Conservation (phyloP, 2,888 invertebrate genomes). For the Caenorhabditis sulstoni region DNA sequence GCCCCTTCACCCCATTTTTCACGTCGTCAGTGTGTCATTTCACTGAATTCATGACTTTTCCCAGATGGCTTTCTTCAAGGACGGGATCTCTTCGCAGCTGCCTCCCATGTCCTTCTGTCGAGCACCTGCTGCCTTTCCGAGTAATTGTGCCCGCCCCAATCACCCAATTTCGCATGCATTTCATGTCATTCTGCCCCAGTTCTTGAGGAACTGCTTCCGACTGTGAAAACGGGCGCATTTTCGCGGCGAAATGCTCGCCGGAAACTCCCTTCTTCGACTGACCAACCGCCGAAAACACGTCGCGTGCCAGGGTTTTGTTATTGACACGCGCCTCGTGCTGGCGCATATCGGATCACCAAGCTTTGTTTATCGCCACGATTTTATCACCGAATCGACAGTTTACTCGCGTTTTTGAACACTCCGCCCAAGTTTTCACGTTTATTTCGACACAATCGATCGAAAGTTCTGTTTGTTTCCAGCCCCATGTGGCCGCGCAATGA, state of each 20-base stretch:
- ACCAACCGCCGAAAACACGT: not conserved
- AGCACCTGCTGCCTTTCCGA: constrained; percentile 14
- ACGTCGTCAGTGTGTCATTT: not conserved
- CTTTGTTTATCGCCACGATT: not conserved
- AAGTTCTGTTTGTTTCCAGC: not conserved
- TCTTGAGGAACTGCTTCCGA: too few relatives aligned
- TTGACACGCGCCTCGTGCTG: not conserved
- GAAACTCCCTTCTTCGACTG: too few relatives aligned
- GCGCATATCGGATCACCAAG: constrained; percentile 14
- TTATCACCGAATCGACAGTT: not conserved
- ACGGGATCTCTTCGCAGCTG: constrained; percentile 1
- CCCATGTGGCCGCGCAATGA: constrained; percentile 52
- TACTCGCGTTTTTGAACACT: not conserved
- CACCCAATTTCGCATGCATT: constrained; percentile 10
- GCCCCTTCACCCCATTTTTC: not conserved
- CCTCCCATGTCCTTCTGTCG: not conserved
- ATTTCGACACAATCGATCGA: not conserved
- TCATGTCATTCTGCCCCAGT: not conserved
- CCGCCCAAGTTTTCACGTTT: not conserved
- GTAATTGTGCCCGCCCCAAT: not conserved
- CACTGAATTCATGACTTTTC: not conserved
- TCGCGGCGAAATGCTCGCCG: too few relatives aligned
- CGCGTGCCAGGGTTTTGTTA: not conserved
- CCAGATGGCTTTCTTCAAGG: constrained; percentile 29
- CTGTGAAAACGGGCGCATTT: too few relatives aligned